Evolutionary conservation across 2,888 invertebrate species (phyloP), one percentile per base, ranked within the genome.

Genomic region (Cyrtodaria siliqua): DNA sequence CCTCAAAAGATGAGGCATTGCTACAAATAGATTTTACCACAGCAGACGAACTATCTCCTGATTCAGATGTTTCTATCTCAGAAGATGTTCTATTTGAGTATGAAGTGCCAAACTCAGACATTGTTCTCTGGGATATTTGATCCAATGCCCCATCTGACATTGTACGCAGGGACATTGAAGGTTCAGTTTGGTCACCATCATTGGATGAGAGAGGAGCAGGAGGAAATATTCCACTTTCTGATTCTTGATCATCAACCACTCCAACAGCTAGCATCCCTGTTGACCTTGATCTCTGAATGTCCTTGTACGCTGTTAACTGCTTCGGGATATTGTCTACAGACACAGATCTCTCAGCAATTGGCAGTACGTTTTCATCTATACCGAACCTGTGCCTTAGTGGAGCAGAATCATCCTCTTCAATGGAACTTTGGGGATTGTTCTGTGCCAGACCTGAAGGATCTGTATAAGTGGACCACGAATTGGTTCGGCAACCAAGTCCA

Each of bases 211-310:
- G 49, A n/a, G 52, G 49, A n/a, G 52, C 69, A 38, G 89, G 88
- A 24, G 87, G 89, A 50, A 89, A 89, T 24, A 88, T 86, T 18
- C 83, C 85, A 55, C 87, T 88, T 67, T 87, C 86, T 44, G 83
- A 83, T 16, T 71, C 82, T 0, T 59, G 67, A 24, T 79, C 82
- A 29, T 82, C 77, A 16, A 42, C 50, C 18, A 67, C 59, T 23
- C 77, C 85, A 16, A 84, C 82, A 59, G 82, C 85, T 42, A 88
- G 44, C 69, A 87, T 76, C 53, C 84, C 83, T 56, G 87, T 77
- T 9, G 88, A 89, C 20, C 85, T 70, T n/a, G 89, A 88, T 52
- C 86, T 68, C 24, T 82, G 82, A n/a, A 86, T 69, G 38, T 63
- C 67, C 38, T 68, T 71, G 18, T 70, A 52, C 42, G 64, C 49